These are phyloP conservation scores for Ficedula albicollis DNA, from an alignment of 2,797 vertebrate species.

Conservation along the genomic window DNA sequence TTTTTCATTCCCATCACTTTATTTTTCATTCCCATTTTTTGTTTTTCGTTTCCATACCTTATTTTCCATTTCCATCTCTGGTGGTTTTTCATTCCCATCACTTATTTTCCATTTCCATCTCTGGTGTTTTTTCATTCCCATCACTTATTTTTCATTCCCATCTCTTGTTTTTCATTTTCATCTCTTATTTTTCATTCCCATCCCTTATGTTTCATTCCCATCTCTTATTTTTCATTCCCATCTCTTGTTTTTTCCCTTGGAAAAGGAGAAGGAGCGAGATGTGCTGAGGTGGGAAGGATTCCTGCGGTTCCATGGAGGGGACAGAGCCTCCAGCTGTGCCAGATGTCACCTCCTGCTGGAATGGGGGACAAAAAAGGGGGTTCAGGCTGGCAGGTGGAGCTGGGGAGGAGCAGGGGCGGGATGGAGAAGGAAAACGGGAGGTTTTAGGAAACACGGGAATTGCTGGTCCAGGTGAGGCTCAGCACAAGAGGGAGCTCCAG, in stretches of 20 bases:
- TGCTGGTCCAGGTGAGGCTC: background rate
- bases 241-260: background rate
- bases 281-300: background rate
- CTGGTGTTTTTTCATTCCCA: background rate
- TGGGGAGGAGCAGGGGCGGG: background rate
- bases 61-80: background rate
- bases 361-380: fast-evolving
- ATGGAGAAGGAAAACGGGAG: background rate
- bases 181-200: background rate
- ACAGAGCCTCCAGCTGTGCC: background rate
- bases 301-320: background rate
- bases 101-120: background rate
- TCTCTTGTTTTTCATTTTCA: background rate
- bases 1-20: background rate
- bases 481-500: conserved; percentile 22
- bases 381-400: background rate
- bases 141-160: background rate
- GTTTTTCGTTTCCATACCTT: background rate
- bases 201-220: background rate
- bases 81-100: background rate
- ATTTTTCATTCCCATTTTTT: background rate
- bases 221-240: background rate
- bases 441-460: background rate
- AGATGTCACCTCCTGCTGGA: background rate
- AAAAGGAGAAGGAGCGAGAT: background rate